These are phyloP conservation scores for Oxygymnocypris stewartii DNA, from an alignment of 2,113 vertebrate genomes.

Conservation along the genomic window DNA sequence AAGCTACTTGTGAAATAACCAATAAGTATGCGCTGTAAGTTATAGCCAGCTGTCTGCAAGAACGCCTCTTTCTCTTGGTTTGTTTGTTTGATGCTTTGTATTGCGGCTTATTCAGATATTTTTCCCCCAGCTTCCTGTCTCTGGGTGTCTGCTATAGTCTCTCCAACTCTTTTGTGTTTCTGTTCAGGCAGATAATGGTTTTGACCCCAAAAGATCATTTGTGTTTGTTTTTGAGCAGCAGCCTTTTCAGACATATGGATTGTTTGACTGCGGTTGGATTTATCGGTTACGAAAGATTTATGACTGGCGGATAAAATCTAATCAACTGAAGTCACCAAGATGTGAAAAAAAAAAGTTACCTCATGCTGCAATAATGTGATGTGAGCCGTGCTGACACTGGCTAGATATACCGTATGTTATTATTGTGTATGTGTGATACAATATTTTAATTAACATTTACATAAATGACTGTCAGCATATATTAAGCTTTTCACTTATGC, in stretches of 20 bases:
- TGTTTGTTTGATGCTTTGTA: conserved; percentile 9
- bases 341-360: background rate
- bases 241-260: background rate
- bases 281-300: background rate
- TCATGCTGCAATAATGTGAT: background rate
- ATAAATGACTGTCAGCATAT: conserved; percentile 1
- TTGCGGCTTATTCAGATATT: background rate
- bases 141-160: background rate
- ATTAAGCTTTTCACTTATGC: background rate
- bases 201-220: conserved; percentile 8
- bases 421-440: background rate
- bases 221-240: conserved; percentile 26
- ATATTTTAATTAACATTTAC: background rate
- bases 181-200: background rate
- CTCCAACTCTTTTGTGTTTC: conserved; percentile 18
- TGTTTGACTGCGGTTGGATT: background rate
- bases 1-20: conserved; percentile 35
- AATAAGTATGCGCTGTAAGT: background rate
- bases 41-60: background rate
- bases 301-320: conserved; percentile 1
- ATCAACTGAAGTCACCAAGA: background rate
- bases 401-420: background rate
- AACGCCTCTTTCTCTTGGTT: conserved; percentile 16
- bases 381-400: background rate
- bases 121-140: background rate